A percentile compares a stretch with the other conserved stretches of the same genome.
phyloP scores from a whole-genome alignment of 2,797 vertebrate species.

The Melanotaenia maccullochi region DNA sequence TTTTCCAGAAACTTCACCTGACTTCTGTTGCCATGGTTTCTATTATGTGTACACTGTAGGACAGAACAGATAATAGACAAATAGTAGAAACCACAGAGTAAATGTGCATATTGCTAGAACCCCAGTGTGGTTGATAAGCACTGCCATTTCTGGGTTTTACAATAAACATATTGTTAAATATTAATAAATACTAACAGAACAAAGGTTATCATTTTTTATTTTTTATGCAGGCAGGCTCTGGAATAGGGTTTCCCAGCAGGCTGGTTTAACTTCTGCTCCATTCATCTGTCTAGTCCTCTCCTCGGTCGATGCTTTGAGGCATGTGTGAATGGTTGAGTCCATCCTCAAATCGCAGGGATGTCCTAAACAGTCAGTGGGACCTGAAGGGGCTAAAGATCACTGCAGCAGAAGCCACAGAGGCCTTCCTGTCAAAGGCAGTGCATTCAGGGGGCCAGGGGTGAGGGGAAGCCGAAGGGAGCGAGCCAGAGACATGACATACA shows the following conservation, averaged over 20 bases:
- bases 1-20: constrained; percentile 50
- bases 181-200: constrained; percentile 47
- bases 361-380: constrained; percentile 79
- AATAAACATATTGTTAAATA: constrained; percentile 35
- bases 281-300: constrained; percentile 63
- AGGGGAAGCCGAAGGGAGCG: constrained; percentile 69
- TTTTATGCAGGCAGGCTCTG: constrained; percentile 24
- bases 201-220: constrained; percentile 15
- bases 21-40: constrained; percentile 76
- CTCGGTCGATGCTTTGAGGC: constrained; percentile 62
- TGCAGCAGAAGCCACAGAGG: constrained; percentile 77
- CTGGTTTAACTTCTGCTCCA: constrained; percentile 55
- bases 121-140: constrained; percentile 23
- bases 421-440: constrained; percentile 79
- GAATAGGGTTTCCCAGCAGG: constrained; percentile 54
- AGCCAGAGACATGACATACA: constrained; percentile 81
- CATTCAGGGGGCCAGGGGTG: constrained; percentile 75
- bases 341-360: constrained; percentile 73
- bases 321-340: constrained; percentile 66
- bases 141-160: constrained; percentile 27
- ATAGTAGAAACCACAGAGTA: constrained; percentile 28
- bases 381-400: constrained; percentile 81
- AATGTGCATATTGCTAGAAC: constrained; percentile 26
- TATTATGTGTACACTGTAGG: constrained; percentile 54
- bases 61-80: constrained; percentile 32